Conservation (phyloP, 2,113 vertebrate genomes). For the Sterrhoptilus dennistouni region DNA sequence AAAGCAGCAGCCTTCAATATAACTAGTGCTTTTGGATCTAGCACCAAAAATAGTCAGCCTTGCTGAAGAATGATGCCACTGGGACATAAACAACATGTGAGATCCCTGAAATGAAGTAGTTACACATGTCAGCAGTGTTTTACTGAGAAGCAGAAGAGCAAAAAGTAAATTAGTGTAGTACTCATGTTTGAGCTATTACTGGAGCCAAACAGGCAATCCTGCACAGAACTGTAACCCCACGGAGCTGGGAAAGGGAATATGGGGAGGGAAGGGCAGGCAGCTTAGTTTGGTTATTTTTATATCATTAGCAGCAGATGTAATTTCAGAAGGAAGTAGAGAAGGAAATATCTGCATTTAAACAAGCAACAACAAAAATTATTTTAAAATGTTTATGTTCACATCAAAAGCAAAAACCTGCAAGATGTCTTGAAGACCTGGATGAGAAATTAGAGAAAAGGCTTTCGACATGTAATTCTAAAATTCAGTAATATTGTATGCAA, state of each 20-base stretch:
- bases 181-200: not conserved
- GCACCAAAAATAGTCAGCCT: not conserved
- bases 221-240: not conserved
- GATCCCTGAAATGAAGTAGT: not conserved
- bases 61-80: not conserved
- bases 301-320: not conserved
- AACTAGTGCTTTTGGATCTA: not conserved
- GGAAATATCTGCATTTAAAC: not conserved
- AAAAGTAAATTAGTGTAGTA: not conserved
- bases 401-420: not conserved
- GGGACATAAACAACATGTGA: not conserved
- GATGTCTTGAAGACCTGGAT: not conserved
- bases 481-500: not conserved
- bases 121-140: not conserved
- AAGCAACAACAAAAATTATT: not conserved
- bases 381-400: rapidly evolving
- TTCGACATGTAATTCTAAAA: not conserved
- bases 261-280: not conserved
- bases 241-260: rapidly evolving
- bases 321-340: not conserved
- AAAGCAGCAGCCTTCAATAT: not conserved
- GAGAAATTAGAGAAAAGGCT: not conserved
- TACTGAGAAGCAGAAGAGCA: not conserved
- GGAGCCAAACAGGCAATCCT: not conserved
- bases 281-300: not conserved